These are phyloP conservation scores for Gyps fulvus DNA, from an alignment of 2,113 vertebrate species.

Conservation along the genomic window DNA sequence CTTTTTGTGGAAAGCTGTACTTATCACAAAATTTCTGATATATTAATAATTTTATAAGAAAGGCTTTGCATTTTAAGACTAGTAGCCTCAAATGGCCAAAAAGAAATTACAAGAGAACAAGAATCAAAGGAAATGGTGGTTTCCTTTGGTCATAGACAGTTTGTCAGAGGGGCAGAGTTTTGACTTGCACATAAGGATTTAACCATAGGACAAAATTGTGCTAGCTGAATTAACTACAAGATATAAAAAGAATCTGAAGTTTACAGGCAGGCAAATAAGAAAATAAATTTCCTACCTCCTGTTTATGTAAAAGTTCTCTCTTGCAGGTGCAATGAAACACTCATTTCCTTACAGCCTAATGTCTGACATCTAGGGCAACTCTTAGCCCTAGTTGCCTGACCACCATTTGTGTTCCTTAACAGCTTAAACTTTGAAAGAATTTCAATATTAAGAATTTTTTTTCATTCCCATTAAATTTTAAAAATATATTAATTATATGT, in stretches of 20 bases:
- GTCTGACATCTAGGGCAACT: not conserved
- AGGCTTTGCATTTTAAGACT: not conserved
- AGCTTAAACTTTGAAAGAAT: not conserved
- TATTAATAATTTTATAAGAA: not conserved
- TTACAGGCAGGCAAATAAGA: not conserved
- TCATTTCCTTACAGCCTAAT: not conserved
- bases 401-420: not conserved
- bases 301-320: not conserved
- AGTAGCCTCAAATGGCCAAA: rapidly evolving
- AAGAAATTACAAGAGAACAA: not conserved
- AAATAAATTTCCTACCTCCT: not conserved
- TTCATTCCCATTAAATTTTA: rapidly evolving
- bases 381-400: not conserved
- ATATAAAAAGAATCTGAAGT: not conserved
- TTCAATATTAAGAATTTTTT: not conserved
- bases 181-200: not conserved
- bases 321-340: not conserved
- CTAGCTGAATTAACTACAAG: not conserved
- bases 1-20: not conserved
- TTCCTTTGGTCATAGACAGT: not conserved
- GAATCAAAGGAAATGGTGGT: not conserved
- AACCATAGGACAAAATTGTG: not conserved
- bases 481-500: not conserved
- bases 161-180: not conserved
- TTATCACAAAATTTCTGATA: not conserved